Conservation (phyloP, 2,888 invertebrate species). For the Heliconius ismenius region DNA sequence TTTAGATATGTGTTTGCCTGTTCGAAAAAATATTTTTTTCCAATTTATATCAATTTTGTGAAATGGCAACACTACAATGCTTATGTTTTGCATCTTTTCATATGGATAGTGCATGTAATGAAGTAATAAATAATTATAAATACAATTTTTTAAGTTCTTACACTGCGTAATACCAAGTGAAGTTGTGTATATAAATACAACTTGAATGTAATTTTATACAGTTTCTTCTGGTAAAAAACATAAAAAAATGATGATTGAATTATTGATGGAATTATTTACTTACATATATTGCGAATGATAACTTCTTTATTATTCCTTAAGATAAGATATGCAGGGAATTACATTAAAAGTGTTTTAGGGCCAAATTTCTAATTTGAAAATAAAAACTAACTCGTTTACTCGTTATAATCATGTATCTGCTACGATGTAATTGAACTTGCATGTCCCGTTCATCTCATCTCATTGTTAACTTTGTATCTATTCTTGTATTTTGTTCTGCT, state of each 20-base stretch:
- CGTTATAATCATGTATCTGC: background rate
- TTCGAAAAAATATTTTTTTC: background rate
- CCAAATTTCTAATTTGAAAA: background rate
- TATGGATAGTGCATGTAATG: background rate
- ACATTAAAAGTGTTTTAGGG: background rate
- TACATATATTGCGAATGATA: background rate
- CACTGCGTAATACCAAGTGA: background rate
- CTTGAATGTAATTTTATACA: background rate
- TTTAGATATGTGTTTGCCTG: background rate
- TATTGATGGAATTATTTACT: background rate
- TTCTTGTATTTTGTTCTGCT: background rate
- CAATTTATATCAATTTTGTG: background rate
- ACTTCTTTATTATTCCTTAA: no score
- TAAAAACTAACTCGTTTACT: background rate
- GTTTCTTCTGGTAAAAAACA: background rate
- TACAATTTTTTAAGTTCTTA: background rate
- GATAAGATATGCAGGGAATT: background rate
- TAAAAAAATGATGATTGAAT: no score
- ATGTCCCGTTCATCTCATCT: constrained; percentile 29
- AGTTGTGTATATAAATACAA: background rate
- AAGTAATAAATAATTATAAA: background rate
- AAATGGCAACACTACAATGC: constrained; percentile 19
- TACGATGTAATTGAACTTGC: constrained; percentile 13
- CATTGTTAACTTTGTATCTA: constrained; percentile 27
- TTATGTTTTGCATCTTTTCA: constrained; percentile 2